These are phyloP conservation scores for Spea bombifrons DNA, from an alignment of 2,113 vertebrate genomes.

Conservation along the genomic window DNA sequence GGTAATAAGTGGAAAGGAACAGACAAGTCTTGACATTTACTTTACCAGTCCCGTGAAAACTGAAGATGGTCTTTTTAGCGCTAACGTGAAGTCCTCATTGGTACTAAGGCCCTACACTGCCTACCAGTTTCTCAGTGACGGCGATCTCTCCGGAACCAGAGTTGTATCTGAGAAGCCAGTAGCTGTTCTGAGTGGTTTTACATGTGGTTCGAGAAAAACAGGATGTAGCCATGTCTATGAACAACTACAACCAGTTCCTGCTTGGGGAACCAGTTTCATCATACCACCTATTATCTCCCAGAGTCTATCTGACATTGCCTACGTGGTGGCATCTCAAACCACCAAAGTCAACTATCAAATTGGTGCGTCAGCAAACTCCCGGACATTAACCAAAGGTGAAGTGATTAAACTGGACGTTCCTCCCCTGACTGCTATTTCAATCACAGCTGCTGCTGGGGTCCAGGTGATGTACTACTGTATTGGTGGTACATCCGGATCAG, in stretches of 20 bases:
- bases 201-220: not conserved
- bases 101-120: not conserved
- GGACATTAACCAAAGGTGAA: not conserved
- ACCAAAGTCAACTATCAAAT: not conserved
- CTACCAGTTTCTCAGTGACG: not conserved
- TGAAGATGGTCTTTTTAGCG: not conserved
- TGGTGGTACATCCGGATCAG: not conserved
- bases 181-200: conserved; percentile 11
- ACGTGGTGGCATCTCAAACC: not conserved
- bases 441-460: conserved; percentile 1
- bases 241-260: conserved; percentile 3
- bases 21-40: conserved; percentile 58
- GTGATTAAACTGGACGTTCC: not conserved
- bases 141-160: conserved; percentile 5
- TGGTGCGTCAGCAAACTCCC: not conserved
- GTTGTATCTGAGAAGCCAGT: conserved; percentile 7
- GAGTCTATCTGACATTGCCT: not conserved
- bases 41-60: not conserved
- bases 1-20: conserved; percentile 59
- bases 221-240: conserved; percentile 12
- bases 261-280: conserved; percentile 1
- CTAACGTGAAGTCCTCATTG: not conserved
- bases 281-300: not conserved
- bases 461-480: conserved; percentile 1
- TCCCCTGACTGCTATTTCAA: not conserved